phyloP scores from a whole-genome alignment of 2,888 invertebrate species.

The Azorinus chamasolen region DNA sequence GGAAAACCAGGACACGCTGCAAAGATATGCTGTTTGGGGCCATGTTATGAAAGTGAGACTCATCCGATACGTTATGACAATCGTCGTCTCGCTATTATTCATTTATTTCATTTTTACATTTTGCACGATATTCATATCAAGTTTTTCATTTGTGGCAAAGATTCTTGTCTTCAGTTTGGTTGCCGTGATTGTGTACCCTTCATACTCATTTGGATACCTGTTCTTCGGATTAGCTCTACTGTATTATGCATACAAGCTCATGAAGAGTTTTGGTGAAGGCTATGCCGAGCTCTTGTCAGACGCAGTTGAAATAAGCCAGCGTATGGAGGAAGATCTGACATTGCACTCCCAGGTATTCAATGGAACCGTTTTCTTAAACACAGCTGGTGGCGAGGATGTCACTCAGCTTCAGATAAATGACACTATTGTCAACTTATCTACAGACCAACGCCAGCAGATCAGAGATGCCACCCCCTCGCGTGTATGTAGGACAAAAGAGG shows the following conservation, averaged over 20 bases:
- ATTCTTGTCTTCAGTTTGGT: background rate
- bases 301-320: too few relatives aligned
- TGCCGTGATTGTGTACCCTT: conserved; percentile 32
- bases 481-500: background rate
- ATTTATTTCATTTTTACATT: conserved; percentile 12
- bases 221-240: conserved; percentile 18
- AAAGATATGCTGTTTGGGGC: too few relatives aligned
- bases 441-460: conserved; percentile 10
- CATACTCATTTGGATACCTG: conserved; percentile 33
- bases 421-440: conserved; percentile 7
- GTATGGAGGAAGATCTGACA: too few relatives aligned
- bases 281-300: too few relatives aligned
- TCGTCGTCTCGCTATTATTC: background rate
- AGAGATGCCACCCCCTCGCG: background rate
- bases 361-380: background rate
- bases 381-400: conserved; percentile 2
- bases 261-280: too few relatives aligned
- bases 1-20: too few relatives aligned
- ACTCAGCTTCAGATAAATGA: conserved; percentile 27
- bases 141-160: too few relatives aligned
- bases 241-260: conserved; percentile 3
- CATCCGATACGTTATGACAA: too few relatives aligned
- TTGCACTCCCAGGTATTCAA: too few relatives aligned
- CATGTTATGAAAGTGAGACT: too few relatives aligned
- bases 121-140: conserved; percentile 5